A percentile compares a stretch with the other conserved stretches of the same genome.
Conservation (phyloP, 2,113 vertebrate species). For the Saimiri boliviensis region DNA sequence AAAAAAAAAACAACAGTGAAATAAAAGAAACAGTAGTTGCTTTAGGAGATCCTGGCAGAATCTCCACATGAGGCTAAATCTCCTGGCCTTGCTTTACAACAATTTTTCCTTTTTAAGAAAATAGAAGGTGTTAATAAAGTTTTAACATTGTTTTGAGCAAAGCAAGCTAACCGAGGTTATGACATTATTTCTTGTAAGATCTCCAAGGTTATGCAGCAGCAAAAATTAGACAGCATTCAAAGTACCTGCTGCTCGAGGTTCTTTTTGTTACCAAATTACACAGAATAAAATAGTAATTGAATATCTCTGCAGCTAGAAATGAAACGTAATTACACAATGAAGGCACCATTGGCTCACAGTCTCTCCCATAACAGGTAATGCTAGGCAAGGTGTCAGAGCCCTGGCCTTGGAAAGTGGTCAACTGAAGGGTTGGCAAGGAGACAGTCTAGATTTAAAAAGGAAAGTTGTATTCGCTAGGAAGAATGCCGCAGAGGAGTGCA, state of each 20-base stretch:
- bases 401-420: too few relatives aligned
- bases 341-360: not conserved
- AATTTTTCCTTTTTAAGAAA: not conserved
- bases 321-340: not conserved
- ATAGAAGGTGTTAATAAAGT: not conserved
- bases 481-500: too few relatives aligned
- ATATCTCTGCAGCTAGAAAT: not conserved
- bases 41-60: constrained; percentile 18
- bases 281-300: not conserved
- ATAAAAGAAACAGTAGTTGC: not conserved
- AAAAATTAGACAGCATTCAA: not conserved
- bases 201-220: not conserved
- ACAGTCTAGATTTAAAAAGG: too few relatives aligned
- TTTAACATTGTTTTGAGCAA: constrained; percentile 14
- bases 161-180: not conserved
- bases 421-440: too few relatives aligned
- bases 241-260: not conserved
- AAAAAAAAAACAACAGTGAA: not conserved
- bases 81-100: not conserved
- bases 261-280: not conserved
- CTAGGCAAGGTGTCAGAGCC: too few relatives aligned
- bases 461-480: too few relatives aligned
- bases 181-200: not conserved
- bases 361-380: too few relatives aligned
- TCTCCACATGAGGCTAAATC: not conserved